Percentiles rank a stretch among this genome's conserved stretches.
These are phyloP conservation scores for Ptycholaimellus sp. DNA, from an alignment of 2,888 invertebrate genomes.

Conservation along the genomic window DNA sequence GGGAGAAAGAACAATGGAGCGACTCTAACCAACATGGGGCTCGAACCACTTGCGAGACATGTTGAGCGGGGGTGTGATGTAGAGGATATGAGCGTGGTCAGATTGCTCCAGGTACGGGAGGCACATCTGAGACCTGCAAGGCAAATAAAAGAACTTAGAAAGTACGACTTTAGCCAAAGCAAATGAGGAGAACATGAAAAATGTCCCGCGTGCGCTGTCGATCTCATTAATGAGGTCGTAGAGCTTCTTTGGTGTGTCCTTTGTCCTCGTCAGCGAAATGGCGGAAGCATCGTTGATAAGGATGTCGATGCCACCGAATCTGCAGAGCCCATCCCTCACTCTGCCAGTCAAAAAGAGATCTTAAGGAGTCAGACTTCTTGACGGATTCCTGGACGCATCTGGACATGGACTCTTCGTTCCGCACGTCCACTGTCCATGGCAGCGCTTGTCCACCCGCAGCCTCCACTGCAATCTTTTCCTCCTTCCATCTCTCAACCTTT, in stretches of 20 bases:
- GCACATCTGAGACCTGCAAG: slow-evolving; percentile 58
- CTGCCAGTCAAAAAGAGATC: too few relatives aligned
- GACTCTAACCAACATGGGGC: slow-evolving; percentile 12
- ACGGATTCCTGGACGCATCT: slow-evolving; percentile 26
- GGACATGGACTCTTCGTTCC: slow-evolving; percentile 46
- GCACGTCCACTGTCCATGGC: slow-evolving; percentile 63
- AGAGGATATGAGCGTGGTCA: slow-evolving; percentile 71
- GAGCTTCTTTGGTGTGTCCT: slow-evolving; percentile 65
- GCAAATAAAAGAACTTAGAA: too few relatives aligned
- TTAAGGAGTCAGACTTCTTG: slow-evolving; percentile 5
- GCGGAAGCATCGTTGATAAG: slow-evolving; percentile 82
- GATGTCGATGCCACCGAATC: slow-evolving; percentile 86
- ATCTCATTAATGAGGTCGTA: slow-evolving; percentile 86
- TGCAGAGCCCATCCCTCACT: too few relatives aligned
- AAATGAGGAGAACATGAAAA: slow-evolving; percentile 48
- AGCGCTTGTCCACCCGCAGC: slow-evolving; percentile 57
- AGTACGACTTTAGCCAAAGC: background rate
- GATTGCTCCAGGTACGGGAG: slow-evolving; percentile 59
- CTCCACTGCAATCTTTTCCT: slow-evolving; percentile 54
- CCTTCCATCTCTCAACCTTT: too few relatives aligned
- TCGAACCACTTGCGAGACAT: slow-evolving; percentile 58
- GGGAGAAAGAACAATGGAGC: too few relatives aligned
- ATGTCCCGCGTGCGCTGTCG: slow-evolving; percentile 82
- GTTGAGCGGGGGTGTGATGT: slow-evolving; percentile 74
- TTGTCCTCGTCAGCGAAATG: slow-evolving; percentile 40